These are phyloP conservation scores for Trichopria drosophilae DNA, from an alignment of 2,888 invertebrate genomes.

Conservation along the genomic window DNA sequence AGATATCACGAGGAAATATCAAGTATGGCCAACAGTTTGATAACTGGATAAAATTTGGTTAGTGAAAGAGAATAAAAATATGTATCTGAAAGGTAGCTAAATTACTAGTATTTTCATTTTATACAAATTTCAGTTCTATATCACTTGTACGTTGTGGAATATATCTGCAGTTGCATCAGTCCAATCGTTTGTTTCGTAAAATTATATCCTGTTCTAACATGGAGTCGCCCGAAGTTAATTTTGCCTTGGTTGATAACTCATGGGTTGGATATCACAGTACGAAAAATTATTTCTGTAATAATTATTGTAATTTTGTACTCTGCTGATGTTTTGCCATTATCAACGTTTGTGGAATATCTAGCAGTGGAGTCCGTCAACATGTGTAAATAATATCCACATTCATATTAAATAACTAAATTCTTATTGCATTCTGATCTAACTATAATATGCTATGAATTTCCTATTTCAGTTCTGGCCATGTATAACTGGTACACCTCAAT, in stretches of 20 bases:
- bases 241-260: constrained; percentile 51
- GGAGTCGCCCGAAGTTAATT: constrained; percentile 43
- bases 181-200: constrained; percentile 43
- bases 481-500: constrained; percentile 46
- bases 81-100: no score
- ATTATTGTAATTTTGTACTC: constrained; percentile 41
- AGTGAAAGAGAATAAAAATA: no score
- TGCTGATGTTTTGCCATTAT: constrained; percentile 34
- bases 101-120: constrained; percentile 12
- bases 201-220: constrained; percentile 49
- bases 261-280: constrained; percentile 45
- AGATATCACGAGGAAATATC: no score
- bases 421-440: neutral
- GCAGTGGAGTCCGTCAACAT: constrained; percentile 41
- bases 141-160: constrained; percentile 44
- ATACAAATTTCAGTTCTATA: constrained; percentile 41
- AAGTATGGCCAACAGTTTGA: no score
- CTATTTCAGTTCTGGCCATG: constrained; percentile 37
- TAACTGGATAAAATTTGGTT: no score
- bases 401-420: neutral
- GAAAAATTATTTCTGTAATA: constrained; percentile 42
- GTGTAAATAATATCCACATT: constrained; percentile 33
- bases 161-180: constrained; percentile 42
- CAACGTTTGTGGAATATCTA: constrained; percentile 42
- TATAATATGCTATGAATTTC: neutral